These are phyloP conservation scores for Drosophila neonasuta DNA, from an alignment of 2,888 invertebrate species.

Conservation along the genomic window DNA sequence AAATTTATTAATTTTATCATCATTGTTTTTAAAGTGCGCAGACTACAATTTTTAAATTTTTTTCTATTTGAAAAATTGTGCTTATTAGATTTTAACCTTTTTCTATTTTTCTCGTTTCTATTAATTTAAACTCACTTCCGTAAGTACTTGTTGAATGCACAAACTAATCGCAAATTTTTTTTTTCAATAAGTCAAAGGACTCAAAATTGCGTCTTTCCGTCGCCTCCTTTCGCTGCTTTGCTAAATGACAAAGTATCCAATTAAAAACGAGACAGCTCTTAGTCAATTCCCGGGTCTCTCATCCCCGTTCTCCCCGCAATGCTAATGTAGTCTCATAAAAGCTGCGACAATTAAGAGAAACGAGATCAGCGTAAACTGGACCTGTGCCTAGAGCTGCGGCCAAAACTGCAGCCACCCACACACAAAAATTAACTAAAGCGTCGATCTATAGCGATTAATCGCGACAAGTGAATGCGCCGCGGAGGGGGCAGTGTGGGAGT, in stretches of 20 bases:
- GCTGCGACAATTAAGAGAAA: conserved; percentile 70
- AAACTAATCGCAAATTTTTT: neutral
- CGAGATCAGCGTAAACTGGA: conserved; percentile 46
- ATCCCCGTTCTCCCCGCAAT: conserved; percentile 3
- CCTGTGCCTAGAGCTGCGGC: neutral
- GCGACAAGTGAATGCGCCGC: conserved; percentile 60
- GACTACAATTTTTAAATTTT: no score
- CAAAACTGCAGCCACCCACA: conserved; percentile 63
- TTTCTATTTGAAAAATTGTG: no score
- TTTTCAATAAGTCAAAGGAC: neutral
- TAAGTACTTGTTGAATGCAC: conserved; percentile 4
- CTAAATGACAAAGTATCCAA: conserved; percentile 62
- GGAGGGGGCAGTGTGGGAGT: neutral
- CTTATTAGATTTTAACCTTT: no score
- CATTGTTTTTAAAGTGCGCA: no score
- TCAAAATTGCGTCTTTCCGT: neutral
- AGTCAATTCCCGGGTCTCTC: conserved; percentile 47
- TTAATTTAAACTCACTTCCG: neutral
- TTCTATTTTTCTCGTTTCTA: neutral
- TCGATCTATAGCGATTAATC: conserved; percentile 73
- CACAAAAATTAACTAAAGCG: conserved; percentile 71
- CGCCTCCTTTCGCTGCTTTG: no score
- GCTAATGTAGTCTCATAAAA: conserved; percentile 59
- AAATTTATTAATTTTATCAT: no score
- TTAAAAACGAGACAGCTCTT: conserved; percentile 70